A percentile compares a stretch with the other conserved stretches of the same genome.
These are phyloP conservation scores for Percina caprodes DNA, from an alignment of 2,113 vertebrate genomes.

Conservation along the genomic window DNA sequence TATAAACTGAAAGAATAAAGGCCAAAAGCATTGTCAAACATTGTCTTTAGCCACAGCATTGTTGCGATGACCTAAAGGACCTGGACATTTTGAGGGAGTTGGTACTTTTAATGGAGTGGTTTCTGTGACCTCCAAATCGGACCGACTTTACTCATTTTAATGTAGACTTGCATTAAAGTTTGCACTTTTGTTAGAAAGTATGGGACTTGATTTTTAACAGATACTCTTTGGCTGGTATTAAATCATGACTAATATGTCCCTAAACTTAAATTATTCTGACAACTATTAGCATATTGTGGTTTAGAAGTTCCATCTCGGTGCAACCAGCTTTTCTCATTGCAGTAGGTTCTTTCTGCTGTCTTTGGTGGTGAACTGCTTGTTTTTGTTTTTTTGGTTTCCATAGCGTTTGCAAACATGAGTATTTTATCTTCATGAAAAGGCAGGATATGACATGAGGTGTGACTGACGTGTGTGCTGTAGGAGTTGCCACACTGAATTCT, in stretches of 20 bases:
- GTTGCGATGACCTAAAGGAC: no score
- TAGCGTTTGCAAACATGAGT: not conserved
- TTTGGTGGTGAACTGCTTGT: not conserved
- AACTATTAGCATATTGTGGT: not conserved
- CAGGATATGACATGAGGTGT: not conserved
- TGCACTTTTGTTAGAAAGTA: no score
- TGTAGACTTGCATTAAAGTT: no score
- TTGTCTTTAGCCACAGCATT: no score
- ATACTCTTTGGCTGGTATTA: not conserved
- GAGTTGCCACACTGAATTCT: not conserved
- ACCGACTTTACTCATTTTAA: no score
- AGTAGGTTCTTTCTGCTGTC: not conserved
- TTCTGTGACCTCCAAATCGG: no score
- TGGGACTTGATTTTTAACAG: no score
- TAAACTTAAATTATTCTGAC: no score
- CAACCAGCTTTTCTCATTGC: not conserved
- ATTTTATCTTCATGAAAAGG: not conserved
- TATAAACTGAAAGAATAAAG: no score
- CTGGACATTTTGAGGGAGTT: no score
- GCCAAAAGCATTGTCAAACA: no score
- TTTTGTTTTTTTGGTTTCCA: not conserved
- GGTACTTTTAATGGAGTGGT: no score
- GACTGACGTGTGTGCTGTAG: not conserved
- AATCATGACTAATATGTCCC: not conserved
- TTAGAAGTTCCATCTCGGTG: slow-evolving; percentile 1